Base-by-base conservation (phyloP, 2,888 invertebrate species). In the Macrophya annulata region DNA sequence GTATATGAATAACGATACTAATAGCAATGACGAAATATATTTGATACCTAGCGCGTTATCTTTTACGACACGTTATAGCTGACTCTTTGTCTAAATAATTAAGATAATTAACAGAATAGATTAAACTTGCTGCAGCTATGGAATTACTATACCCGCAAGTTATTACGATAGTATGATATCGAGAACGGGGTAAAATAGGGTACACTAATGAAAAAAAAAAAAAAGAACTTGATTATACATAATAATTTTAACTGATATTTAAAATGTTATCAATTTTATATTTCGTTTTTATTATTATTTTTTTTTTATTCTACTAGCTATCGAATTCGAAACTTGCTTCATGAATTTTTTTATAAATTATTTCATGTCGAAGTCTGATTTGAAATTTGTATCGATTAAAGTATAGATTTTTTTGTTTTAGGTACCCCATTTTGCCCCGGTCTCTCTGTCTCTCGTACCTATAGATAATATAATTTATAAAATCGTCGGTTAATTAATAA, bases 21-120 rank as follows among this genome's bases (percentile, higher is more conserved):
- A 55, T 55, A 21, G 12, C 9, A 45, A 72, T 72, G 45, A 72
- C 72, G 72, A 72, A 72, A 72, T 21, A 72, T 45, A 55, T 55
- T 72, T 45, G 21, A 45, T 72, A 72, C 43, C 51, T 9, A n/a
- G 62, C 48, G 31, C 25, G 45, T 68, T 83, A 83, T 68, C 71
- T 83, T 83, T 71, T 83, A 17, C 17, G 25, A 45, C 51, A 25
- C 9, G 43, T 51, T n/a, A 4, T n/a, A 4, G 25, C 10, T 17
- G 76, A 76, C 21, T 48, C 48, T 51, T 76, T 45, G 10, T 76
- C 12, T 25, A 76, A 51, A 43, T 51, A 10, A 76, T 40, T 15
- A 10, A 25, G n/a, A n/a, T 51, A 76, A 21, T 45, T 21, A 48
- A 51, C n/a, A 25, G 6, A n/a, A 6, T 25, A 72, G 12, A 9